Base-by-base conservation (phyloP, 2,888 invertebrate species). In the Ormyrus thymus region DNA sequence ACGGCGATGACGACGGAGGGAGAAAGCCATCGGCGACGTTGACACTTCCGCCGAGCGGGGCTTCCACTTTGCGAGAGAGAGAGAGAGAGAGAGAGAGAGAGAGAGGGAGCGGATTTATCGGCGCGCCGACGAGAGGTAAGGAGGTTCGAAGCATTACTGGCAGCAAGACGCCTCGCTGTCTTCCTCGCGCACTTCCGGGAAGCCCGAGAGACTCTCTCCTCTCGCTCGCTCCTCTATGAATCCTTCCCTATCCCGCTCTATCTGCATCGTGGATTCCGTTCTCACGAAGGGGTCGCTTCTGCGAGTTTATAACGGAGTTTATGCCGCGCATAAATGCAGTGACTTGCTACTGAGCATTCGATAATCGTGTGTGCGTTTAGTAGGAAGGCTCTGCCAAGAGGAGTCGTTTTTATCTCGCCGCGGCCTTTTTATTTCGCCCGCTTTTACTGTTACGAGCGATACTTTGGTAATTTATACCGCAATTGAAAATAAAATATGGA, bases 301-400 rank as follows among this genome's bases (percentile, higher is more conserved):
- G n/a, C n/a, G 45, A 75, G 75, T 72, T 50, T 72, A 59, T 77
- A 77, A 77, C 77, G 71, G 72, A 66, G 11, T 71, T 77, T 59
- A 65, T 53, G 59, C 43, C 53, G 71, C n/a, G 50, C 59, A 72
- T 73, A 78, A 78, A 78, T 68, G 61, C 66, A 66, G 55, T 66
- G 61, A 71, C 61, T 61, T 45, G 66, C 71, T 71, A 78, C 71
- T 61, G 53, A 71, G 66, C 59, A 66, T 78, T 66, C 55, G 61
- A 78, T 78, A 72, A 29, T 29, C 29, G 29, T 29, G 68, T 58
- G 70, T 29, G 13, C 55, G 48, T 15, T 69, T 51, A 64, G 56
- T 58, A 15, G 43, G 11, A 62, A 29, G 45, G 7, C 7, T 50
- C 4, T 43, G 45, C 13, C 4, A 7, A 46, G 48, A 45, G 29